These are phyloP conservation scores for Dendrolimus punctatus DNA, from an alignment of 1,140 invertebrate species.

Conservation along the genomic window DNA sequence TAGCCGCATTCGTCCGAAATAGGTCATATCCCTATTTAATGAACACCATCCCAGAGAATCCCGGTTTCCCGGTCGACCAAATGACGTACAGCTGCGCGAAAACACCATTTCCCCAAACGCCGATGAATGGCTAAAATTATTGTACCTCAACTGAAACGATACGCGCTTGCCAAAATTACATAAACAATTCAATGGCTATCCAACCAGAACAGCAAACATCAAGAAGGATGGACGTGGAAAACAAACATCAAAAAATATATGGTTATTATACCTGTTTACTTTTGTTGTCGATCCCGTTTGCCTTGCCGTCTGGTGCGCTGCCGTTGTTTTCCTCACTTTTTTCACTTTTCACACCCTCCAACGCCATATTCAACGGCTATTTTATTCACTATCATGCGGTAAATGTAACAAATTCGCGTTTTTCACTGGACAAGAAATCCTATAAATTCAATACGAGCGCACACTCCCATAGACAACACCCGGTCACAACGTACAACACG, in stretches of 20 bases:
- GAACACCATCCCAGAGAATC: conserved; percentile 36
- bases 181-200: neutral
- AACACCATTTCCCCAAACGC: conserved; percentile 11
- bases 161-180: neutral
- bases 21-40: conserved; percentile 56
- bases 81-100: conserved; percentile 45
- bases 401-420: conserved; percentile 37
- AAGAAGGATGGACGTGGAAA: conserved; percentile 14
- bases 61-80: conserved; percentile 30
- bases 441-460: conserved; percentile 56
- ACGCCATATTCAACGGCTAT: conserved; percentile 60
- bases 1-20: conserved; percentile 39
- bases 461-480: conserved; percentile 55
- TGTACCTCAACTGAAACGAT: neutral
- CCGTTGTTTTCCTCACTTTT: conserved; percentile 68
- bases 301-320: conserved; percentile 56
- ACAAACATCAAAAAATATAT: conserved; percentile 24
- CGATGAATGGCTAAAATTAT: conserved; percentile 2
- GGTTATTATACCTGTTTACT: conserved; percentile 57
- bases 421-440: conserved; percentile 47
- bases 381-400: conserved; percentile 66
- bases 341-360: conserved; percentile 70
- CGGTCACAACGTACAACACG: conserved; percentile 36
- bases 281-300: conserved; percentile 66
- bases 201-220: conserved; percentile 3